Percentiles rank a stretch among this genome's conserved stretches.
Evolutionary conservation across 2,113 vertebrate species (phyloP).

Genomic region (Siniperca knerii): DNA sequence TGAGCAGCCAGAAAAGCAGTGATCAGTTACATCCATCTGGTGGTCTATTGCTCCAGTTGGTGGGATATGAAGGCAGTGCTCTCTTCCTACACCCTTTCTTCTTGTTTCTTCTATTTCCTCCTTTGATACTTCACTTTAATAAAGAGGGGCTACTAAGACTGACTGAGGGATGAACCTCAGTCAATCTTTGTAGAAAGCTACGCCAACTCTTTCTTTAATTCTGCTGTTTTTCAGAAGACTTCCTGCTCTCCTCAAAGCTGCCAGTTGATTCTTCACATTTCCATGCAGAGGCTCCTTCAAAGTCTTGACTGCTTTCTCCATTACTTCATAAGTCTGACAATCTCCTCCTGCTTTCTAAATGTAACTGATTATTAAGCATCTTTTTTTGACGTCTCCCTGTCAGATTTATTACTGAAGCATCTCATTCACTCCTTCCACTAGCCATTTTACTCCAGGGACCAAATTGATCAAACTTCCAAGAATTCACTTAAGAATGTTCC

Average conservation of each 20-base stretch:
- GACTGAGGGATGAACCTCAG: too few species aligned
- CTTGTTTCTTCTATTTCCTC: background rate
- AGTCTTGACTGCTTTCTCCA: background rate
- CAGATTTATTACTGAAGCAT: background rate
- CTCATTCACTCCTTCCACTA: background rate
- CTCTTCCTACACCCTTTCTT: background rate
- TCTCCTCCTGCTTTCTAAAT: too few species aligned
- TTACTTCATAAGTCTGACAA: background rate
- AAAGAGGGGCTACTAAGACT: background rate
- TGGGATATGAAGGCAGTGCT: background rate
- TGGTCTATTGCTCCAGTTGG: background rate
- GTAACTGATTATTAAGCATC: too few species aligned
- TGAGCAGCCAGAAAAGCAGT: background rate
- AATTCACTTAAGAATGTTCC: too few species aligned
- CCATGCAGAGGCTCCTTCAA: background rate
- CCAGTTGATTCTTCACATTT: background rate
- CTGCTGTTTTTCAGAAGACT: background rate
- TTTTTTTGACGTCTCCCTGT: too few species aligned
- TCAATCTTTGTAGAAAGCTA: background rate
- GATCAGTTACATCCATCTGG: conserved; percentile 24
- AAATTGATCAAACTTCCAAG: too few species aligned
- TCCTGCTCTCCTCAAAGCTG: background rate
- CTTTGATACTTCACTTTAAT: background rate
- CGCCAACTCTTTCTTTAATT: background rate
- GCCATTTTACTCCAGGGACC: too few species aligned